A percentile compares a stretch with the other conserved stretches of the same genome.
These are phyloP conservation scores for Ashinkailepas kermadecensis DNA, from an alignment of 2,888 invertebrate genomes.

Conservation along the genomic window DNA sequence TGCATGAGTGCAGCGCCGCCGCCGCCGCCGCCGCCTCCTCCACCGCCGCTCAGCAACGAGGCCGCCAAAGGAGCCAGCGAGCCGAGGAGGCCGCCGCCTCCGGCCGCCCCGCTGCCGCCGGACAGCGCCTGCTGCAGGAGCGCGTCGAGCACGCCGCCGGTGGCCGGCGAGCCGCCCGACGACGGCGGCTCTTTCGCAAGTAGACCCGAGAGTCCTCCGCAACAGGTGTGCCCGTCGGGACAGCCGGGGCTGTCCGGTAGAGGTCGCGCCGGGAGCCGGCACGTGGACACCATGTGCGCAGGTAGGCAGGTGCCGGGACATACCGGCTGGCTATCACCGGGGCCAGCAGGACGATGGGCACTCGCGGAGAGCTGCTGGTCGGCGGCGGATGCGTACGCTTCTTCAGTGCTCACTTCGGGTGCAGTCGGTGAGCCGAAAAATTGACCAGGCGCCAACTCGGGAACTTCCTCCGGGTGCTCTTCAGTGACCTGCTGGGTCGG, in stretches of 20 bases:
- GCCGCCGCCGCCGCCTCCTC: conserved; percentile 23
- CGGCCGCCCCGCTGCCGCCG: background rate
- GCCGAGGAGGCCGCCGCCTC: conserved; percentile 22
- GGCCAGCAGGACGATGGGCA: too few relatives aligned
- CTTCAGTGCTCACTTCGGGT: too few relatives aligned
- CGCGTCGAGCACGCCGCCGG: background rate
- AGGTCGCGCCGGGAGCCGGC: conserved; percentile 65
- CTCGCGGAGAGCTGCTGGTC: too few relatives aligned
- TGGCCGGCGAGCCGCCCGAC: background rate
- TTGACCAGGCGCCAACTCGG: too few relatives aligned
- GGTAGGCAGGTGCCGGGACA: conserved; percentile 35
- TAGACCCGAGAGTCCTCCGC: conserved; percentile 45
- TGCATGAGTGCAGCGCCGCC: conserved; percentile 1
- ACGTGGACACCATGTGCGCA: conserved; percentile 64
- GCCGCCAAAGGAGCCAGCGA: conserved; percentile 5
- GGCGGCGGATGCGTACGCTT: too few relatives aligned
- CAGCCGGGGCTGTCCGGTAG: conserved; percentile 61
- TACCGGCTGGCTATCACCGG: conserved; percentile 35
- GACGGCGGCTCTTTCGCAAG: conserved; percentile 24
- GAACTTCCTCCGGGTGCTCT: too few relatives aligned
- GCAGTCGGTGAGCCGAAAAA: too few relatives aligned
- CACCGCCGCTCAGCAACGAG: background rate
- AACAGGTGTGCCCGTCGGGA: conserved; percentile 67
- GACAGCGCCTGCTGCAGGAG: conserved; percentile 29
- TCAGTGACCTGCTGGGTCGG: too few relatives aligned